Evolutionary conservation across 2,113 vertebrate species (phyloP).

Genomic region (Hydrochoerus hydrochaeris): DNA sequence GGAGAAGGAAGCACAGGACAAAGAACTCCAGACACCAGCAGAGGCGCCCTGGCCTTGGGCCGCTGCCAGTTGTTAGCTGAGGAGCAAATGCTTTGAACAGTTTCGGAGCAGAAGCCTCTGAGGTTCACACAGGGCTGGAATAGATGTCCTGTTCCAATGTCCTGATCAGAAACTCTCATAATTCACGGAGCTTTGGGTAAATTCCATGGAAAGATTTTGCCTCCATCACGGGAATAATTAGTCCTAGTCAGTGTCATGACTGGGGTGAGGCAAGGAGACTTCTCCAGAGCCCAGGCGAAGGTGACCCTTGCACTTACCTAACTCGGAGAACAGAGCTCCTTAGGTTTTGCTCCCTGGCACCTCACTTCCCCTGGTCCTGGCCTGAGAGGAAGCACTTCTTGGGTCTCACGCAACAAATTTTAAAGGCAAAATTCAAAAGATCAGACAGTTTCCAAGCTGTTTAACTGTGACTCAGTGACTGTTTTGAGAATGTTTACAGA

Average conservation of each 20-base stretch:
- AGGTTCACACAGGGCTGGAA: not conserved
- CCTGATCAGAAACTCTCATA: not conserved
- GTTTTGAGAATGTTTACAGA: not conserved
- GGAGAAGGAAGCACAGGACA: not conserved
- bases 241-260: not conserved
- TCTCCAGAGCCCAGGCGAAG: not conserved
- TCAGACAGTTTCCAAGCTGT: not conserved
- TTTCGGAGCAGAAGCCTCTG: not conserved
- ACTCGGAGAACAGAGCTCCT: not conserved
- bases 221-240: not conserved
- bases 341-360: no score
- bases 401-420: not conserved
- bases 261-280: not conserved
- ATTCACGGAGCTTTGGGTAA: not conserved
- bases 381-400: not conserved
- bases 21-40: not conserved
- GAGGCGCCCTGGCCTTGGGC: not conserved
- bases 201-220: not conserved
- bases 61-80: no score
- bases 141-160: not conserved
- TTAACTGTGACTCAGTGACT: not conserved
- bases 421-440: not conserved
- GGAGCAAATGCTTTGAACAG: not conserved
- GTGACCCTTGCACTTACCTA: rapidly evolving
- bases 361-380: no score